Evolutionary conservation across 1,140 invertebrate genomes (phyloP).

Genomic region (Drosophila triauraria): DNA sequence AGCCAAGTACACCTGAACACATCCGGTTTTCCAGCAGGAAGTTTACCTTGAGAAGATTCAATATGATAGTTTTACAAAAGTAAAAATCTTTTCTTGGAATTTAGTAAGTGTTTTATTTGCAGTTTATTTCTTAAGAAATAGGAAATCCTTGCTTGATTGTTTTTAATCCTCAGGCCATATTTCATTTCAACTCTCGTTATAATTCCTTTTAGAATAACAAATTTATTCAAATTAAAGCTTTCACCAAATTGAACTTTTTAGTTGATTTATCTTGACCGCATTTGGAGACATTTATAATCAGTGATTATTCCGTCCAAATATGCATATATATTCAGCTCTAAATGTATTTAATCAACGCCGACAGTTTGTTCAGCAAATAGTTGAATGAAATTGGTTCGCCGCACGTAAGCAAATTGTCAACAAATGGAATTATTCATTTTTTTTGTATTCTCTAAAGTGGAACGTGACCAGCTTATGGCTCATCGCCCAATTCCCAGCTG

Average conservation of each 20-base stretch:
- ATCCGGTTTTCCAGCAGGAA: constrained; percentile 10
- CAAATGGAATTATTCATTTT: constrained; percentile 69
- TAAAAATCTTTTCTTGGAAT: background rate
- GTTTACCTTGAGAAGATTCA: background rate
- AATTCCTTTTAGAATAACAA: background rate
- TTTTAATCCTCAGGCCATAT: background rate
- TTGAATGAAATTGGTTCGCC: constrained; percentile 11
- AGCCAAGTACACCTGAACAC: constrained; percentile 13
- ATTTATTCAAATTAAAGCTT: background rate
- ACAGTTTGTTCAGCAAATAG: constrained; percentile 28
- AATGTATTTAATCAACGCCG: constrained; percentile 26
- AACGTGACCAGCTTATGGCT: constrained; percentile 57
- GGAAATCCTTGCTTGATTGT: background rate
- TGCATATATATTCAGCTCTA: constrained; percentile 23
- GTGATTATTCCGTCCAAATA: background rate
- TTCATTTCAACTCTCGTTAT: too few relatives aligned
- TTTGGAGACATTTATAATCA: constrained; percentile 7
- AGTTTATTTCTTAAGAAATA: background rate
- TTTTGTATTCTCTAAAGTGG: constrained; percentile 29
- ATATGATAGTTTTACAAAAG: background rate
- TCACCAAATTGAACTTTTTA: constrained; percentile 14
- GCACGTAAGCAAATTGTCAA: constrained; percentile 79
- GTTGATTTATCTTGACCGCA: background rate
- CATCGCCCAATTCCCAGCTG: constrained; percentile 14
- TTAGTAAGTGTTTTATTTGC: background rate